phyloP scores from a whole-genome alignment of 2,113 vertebrate genomes.

The Brachionichthys hirsutus region DNA sequence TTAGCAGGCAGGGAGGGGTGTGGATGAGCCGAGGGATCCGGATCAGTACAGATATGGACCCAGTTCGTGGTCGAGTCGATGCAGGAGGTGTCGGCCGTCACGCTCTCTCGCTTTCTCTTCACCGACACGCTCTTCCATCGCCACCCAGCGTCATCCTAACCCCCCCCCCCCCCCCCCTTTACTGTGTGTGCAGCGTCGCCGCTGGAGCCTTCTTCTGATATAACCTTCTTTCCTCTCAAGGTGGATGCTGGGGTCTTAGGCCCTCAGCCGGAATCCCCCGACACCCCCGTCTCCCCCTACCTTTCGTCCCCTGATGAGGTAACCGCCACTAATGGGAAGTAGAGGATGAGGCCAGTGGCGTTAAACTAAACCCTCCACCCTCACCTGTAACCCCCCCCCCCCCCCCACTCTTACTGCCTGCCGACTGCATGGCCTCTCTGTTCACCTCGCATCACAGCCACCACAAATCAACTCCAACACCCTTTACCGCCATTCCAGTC shows the following conservation, averaged over 20 bases:
- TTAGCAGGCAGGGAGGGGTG: constrained; percentile 33
- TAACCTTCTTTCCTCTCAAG: constrained; percentile 74
- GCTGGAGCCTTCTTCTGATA: constrained; percentile 59
- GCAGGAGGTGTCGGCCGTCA: constrained; percentile 48
- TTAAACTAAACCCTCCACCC: constrained; percentile 30
- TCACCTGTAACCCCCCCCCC: constrained; percentile 11
- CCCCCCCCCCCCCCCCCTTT: constrained; percentile 17
- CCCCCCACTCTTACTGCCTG: constrained; percentile 31
- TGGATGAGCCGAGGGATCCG: constrained; percentile 4
- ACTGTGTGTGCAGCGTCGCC: constrained; percentile 37
- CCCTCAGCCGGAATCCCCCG: constrained; percentile 70
- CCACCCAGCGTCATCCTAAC: constrained; percentile 18
- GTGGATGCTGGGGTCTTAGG: constrained; percentile 75
- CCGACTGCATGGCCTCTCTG: constrained; percentile 53
- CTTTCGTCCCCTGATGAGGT: constrained; percentile 77
- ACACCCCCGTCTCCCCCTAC: constrained; percentile 71
- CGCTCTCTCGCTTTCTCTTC: neutral
- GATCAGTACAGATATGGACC: constrained; percentile 33
- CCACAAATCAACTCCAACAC: constrained; percentile 34
- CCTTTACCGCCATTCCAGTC: neutral
- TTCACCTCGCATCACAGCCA: constrained; percentile 11
- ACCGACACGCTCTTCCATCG: neutral
- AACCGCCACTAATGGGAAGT: constrained; percentile 48
- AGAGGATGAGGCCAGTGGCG: constrained; percentile 44
- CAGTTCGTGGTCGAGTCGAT: constrained; percentile 18